These are phyloP conservation scores for Rissa tridactyla DNA, from an alignment of 2,113 vertebrate genomes.

Conservation along the genomic window DNA sequence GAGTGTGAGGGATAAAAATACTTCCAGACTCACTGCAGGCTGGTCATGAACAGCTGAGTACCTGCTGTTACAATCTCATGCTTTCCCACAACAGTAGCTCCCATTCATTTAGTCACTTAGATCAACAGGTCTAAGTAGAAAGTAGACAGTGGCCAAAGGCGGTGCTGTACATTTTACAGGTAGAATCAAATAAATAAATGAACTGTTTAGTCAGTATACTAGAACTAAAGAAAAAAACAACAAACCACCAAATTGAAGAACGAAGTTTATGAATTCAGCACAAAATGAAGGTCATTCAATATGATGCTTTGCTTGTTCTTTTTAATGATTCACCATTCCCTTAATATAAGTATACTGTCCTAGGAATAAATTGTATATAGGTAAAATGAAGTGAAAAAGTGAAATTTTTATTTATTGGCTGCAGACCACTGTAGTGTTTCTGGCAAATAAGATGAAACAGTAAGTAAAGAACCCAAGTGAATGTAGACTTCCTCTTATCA, in stretches of 20 bases:
- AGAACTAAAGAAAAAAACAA: background rate
- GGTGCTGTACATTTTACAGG: background rate
- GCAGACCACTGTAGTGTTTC: background rate
- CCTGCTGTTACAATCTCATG: background rate
- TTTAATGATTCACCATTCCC: background rate
- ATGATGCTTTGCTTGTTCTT: background rate
- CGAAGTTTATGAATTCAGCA: background rate
- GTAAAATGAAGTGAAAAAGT: background rate
- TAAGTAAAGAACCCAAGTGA: background rate
- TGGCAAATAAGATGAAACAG: background rate
- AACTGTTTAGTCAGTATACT: background rate
- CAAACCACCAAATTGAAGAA: background rate
- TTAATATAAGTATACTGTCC: background rate
- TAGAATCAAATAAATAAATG: background rate
- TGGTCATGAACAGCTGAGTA: background rate
- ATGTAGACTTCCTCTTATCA: background rate
- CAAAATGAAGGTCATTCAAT: background rate
- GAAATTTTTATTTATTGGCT: background rate
- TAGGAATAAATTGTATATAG: background rate
- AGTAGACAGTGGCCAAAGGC: background rate
- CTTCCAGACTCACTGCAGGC: background rate
- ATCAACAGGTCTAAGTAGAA: background rate
- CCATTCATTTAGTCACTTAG: background rate
- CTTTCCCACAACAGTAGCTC: background rate
- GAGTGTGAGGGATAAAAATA: background rate